Evolutionary conservation across 2,113 vertebrate species (phyloP).

Genomic region (Tetrao urogallus): DNA sequence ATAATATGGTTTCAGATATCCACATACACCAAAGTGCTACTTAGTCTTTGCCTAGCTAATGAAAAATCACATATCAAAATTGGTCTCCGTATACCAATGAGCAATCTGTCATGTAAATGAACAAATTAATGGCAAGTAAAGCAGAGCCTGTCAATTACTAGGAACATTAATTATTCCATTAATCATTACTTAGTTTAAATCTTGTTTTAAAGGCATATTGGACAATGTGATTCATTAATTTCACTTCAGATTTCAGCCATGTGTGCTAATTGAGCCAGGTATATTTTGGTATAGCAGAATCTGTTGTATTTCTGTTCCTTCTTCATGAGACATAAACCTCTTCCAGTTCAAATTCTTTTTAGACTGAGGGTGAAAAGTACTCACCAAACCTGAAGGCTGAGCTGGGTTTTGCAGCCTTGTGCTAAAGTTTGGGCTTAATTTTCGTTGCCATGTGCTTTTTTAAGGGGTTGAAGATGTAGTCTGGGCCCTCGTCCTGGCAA

Average conservation of each 20-base stretch:
- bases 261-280: slow-evolving; percentile 46
- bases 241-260: slow-evolving; percentile 51
- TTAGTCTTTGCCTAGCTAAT: slow-evolving; percentile 11
- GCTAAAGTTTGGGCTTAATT: not conserved
- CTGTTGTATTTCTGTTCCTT: slow-evolving; percentile 11
- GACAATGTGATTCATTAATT: slow-evolving; percentile 68
- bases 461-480: not conserved
- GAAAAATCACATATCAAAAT: not conserved
- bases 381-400: not conserved
- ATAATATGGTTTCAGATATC: slow-evolving; percentile 5
- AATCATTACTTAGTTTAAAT: slow-evolving; percentile 59
- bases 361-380: not conserved
- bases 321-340: not conserved
- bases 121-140: slow-evolving; percentile 52
- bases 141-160: slow-evolving; percentile 54
- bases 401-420: not conserved
- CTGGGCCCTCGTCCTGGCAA: not conserved
- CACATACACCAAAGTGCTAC: not conserved
- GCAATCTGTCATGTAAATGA: not conserved
- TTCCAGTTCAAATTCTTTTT: not conserved
- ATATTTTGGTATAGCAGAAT: not conserved
- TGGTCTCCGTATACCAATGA: not conserved
- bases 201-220: slow-evolving; percentile 68
- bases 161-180: slow-evolving; percentile 70
- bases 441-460: not conserved